phyloP scores from a whole-genome alignment of 2,113 vertebrate genomes.

The Grus americana region DNA sequence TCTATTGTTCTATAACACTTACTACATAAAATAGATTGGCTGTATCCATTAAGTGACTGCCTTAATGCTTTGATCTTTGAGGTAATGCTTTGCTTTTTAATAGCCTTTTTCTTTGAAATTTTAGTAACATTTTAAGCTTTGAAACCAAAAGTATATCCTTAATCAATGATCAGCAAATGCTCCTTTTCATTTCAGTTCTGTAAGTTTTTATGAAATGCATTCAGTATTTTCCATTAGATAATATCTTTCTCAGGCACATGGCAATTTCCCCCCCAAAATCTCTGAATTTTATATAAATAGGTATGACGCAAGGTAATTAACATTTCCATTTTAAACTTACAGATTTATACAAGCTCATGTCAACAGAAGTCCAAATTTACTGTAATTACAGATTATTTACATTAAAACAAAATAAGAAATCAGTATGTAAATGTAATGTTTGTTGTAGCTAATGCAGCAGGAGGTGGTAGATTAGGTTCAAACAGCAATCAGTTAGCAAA shows the following conservation, averaged over 20 bases:
- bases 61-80: background rate
- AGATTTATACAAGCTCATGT: slow-evolving; percentile 97
- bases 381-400: slow-evolving; percentile 99
- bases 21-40: background rate
- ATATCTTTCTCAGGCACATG: slow-evolving; percentile 5
- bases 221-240: slow-evolving; percentile 7
- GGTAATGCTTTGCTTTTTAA: background rate
- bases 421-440: slow-evolving; percentile 99
- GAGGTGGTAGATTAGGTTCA: slow-evolving; percentile 85
- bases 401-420: slow-evolving; percentile 99
- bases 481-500: slow-evolving; percentile 82
- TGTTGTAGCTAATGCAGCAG: slow-evolving; percentile 98
- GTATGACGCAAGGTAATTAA: slow-evolving; percentile 91
- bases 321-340: slow-evolving; percentile 94
- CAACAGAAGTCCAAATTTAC: slow-evolving; percentile 99
- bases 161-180: background rate
- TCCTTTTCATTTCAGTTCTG: background rate
- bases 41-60: background rate
- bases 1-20: background rate
- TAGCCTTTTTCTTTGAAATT: background rate
- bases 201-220: background rate
- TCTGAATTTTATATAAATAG: slow-evolving; percentile 83
- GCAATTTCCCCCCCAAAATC: slow-evolving; percentile 32
- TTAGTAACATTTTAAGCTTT: background rate
- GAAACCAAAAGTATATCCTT: background rate